phyloP scores from a whole-genome alignment of 2,888 invertebrate genomes.

The Trisateles emortualis region DNA sequence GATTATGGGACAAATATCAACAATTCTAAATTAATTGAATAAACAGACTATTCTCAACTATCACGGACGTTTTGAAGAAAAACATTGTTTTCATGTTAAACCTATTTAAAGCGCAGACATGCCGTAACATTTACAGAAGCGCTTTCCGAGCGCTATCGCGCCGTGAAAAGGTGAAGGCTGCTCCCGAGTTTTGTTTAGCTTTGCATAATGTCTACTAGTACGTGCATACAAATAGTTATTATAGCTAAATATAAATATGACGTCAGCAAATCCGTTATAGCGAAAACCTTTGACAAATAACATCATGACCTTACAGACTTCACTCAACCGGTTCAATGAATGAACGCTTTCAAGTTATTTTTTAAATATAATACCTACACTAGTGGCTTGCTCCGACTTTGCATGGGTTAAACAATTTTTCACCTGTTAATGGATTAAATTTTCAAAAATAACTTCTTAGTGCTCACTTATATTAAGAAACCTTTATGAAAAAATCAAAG shows the following conservation, averaged over 20 bases:
- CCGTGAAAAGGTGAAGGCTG: conserved; percentile 31
- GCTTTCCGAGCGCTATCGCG: conserved; percentile 18
- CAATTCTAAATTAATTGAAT: not conserved
- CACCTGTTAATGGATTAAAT: too few relatives aligned
- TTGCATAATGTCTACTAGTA: not conserved
- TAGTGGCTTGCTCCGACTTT: too few relatives aligned
- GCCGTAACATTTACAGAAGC: conserved; percentile 15
- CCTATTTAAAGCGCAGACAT: conserved; percentile 6
- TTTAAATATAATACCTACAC: too few relatives aligned
- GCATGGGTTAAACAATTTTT: too few relatives aligned
- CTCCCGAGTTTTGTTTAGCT: conserved; percentile 6
- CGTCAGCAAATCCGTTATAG: not conserved
- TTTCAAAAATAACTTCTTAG: too few relatives aligned
- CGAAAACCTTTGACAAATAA: too few relatives aligned
- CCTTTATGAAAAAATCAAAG: too few relatives aligned
- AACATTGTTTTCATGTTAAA: conserved; percentile 7
- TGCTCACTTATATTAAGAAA: too few relatives aligned
- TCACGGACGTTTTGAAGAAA: too few relatives aligned
- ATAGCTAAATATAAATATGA: not conserved
- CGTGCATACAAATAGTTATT: not conserved
- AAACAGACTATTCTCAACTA: not conserved
- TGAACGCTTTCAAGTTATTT: too few relatives aligned
- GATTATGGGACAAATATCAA: not conserved
- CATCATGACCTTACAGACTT: not conserved
- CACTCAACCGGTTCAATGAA: not conserved